Conservation (phyloP, 2,113 vertebrate species). For the Peromyscus californicus region DNA sequence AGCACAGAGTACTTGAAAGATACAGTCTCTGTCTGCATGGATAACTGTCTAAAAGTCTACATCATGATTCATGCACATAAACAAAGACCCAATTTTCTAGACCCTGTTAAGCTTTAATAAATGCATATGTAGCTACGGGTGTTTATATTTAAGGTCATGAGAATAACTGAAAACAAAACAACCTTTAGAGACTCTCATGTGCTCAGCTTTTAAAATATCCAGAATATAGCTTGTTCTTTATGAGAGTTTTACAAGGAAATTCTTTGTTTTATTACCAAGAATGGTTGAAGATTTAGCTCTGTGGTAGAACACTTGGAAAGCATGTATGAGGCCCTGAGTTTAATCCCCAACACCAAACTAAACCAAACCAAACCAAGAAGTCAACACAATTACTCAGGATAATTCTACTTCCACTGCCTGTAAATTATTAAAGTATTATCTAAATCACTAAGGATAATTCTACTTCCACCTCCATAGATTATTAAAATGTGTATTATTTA, state of each 20-base stretch:
- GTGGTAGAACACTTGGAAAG: neutral
- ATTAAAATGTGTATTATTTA: neutral
- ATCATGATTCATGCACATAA: neutral
- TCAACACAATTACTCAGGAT: neutral
- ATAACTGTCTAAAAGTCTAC: neutral
- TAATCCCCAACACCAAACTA: neutral
- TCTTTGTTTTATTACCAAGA: neutral
- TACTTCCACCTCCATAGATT: neutral
- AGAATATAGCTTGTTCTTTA: constrained; percentile 20
- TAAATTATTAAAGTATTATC: neutral
- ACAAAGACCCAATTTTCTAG: neutral
- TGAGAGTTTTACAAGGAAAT: neutral
- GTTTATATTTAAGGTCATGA: neutral
- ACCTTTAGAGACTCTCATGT: neutral
- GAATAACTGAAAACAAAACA: constrained; percentile 27
- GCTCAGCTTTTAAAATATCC: neutral
- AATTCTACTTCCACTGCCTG: neutral
- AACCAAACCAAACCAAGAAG: neutral
- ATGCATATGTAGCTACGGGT: neutral
- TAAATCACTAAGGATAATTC: neutral
- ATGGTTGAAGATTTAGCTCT: neutral
- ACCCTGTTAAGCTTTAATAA: neutral
- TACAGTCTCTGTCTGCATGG: neutral
- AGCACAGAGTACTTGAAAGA: neutral
- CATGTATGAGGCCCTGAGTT: neutral